phyloP scores from a whole-genome alignment of 2,797 vertebrate genomes.

The Yasuhikotakia modesta region DNA sequence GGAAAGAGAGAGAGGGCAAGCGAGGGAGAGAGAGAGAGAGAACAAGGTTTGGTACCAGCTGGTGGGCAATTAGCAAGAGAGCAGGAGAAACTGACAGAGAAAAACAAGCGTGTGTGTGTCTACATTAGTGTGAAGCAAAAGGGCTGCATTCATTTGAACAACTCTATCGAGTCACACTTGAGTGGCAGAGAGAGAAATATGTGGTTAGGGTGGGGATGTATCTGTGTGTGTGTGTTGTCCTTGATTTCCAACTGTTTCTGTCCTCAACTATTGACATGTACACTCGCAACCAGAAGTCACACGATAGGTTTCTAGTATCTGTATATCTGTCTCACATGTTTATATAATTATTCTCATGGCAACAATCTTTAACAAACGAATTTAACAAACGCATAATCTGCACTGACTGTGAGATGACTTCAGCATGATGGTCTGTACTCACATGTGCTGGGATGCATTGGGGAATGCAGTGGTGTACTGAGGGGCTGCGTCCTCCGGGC shows the following conservation, averaged over 20 bases:
- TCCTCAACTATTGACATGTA: not conserved
- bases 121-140: slow-evolving; percentile 12
- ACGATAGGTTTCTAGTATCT: not conserved
- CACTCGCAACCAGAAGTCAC: not conserved
- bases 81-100: slow-evolving; percentile 5
- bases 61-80: slow-evolving; percentile 38
- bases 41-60: slow-evolving; percentile 31
- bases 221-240: not conserved
- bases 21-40: slow-evolving; percentile 4
- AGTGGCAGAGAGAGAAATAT: slow-evolving; percentile 9
- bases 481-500: slow-evolving; percentile 90
- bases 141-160: slow-evolving; percentile 19
- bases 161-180: slow-evolving; percentile 12
- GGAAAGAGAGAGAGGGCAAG: not conserved
- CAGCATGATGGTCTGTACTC: slow-evolving; percentile 61
- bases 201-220: no score
- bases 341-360: not conserved
- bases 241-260: slow-evolving; percentile 7
- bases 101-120: not conserved
- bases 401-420: not conserved
- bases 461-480: slow-evolving; percentile 90
- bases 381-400: not conserved
- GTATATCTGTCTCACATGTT: not conserved
- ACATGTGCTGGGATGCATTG: slow-evolving; percentile 97
- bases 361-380: not conserved